Evolutionary conservation across 2,113 vertebrate genomes (phyloP).

Genomic region (Vidua chalybeata): DNA sequence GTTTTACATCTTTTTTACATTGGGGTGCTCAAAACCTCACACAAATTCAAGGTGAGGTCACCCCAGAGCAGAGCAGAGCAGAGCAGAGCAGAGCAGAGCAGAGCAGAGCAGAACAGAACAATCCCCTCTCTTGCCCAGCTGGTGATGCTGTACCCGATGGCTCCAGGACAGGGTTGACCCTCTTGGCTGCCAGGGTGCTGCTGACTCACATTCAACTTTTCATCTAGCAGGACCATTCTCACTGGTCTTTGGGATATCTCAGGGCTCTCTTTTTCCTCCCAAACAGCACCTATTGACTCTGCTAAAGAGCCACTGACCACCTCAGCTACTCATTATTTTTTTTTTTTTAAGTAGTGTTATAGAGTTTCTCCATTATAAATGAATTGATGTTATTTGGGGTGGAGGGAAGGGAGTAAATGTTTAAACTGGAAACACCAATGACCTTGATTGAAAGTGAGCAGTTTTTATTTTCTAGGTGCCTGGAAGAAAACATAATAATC

Average conservation of each 20-base stretch:
- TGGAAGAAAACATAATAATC: background rate
- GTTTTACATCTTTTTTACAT: background rate
- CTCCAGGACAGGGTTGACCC: background rate
- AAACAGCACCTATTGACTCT: background rate
- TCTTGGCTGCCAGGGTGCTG: background rate
- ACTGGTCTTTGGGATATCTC: background rate
- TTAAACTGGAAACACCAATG: background rate
- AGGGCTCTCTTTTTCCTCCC: background rate
- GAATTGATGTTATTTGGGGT: background rate
- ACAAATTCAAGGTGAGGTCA: background rate
- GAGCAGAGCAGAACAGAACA: background rate
- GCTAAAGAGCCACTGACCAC: background rate
- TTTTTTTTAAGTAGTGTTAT: background rate
- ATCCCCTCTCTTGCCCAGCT: background rate
- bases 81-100: background rate
- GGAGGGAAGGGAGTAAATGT: background rate
- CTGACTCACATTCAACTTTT: background rate
- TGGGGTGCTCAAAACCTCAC: accelerated
- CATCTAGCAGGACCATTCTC: background rate
- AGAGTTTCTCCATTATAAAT: background rate
- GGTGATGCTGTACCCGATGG: background rate
- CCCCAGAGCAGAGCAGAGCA: background rate
- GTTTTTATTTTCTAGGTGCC: background rate
- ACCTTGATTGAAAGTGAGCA: background rate
- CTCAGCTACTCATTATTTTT: background rate